Evolutionary conservation across 2,797 vertebrate species (phyloP).

Genomic region (Adrianichthys oophorus): DNA sequence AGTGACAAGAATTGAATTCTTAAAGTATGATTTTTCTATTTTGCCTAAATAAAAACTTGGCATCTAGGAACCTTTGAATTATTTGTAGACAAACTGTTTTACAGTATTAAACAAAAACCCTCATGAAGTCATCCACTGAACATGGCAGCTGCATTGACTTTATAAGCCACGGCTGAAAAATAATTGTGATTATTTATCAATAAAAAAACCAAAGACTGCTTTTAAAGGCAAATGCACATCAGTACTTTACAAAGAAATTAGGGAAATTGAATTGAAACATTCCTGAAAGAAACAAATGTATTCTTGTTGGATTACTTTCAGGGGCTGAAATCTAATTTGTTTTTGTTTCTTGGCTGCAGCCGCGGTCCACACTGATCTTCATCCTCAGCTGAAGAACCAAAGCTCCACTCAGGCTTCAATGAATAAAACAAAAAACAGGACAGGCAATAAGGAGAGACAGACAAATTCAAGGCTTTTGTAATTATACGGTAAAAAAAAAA

Average conservation of each 20-base stretch:
- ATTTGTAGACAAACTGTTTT: too few relatives aligned
- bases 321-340: slow-evolving; percentile 15
- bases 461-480: slow-evolving; percentile 21
- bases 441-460: slow-evolving; percentile 15
- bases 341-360: slow-evolving; percentile 18
- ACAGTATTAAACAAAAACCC: too few relatives aligned
- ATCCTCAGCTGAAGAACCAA: slow-evolving; percentile 12
- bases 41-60: too few relatives aligned
- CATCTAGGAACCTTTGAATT: too few relatives aligned
- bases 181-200: background rate
- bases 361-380: background rate
- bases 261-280: slow-evolving; percentile 6
- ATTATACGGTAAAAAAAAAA: slow-evolving; percentile 20
- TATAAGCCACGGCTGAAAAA: background rate
- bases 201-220: background rate
- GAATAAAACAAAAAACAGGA: slow-evolving; percentile 18
- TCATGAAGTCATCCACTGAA: background rate
- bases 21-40: too few relatives aligned
- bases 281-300: slow-evolving; percentile 20
- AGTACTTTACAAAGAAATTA: background rate
- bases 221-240: background rate
- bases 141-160: background rate
- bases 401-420: slow-evolving; percentile 12
- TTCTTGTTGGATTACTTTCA: slow-evolving; percentile 19
- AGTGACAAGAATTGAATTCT: too few relatives aligned